Conservation (phyloP, 1,140 invertebrate genomes). For the Berghia stephanieae region DNA sequence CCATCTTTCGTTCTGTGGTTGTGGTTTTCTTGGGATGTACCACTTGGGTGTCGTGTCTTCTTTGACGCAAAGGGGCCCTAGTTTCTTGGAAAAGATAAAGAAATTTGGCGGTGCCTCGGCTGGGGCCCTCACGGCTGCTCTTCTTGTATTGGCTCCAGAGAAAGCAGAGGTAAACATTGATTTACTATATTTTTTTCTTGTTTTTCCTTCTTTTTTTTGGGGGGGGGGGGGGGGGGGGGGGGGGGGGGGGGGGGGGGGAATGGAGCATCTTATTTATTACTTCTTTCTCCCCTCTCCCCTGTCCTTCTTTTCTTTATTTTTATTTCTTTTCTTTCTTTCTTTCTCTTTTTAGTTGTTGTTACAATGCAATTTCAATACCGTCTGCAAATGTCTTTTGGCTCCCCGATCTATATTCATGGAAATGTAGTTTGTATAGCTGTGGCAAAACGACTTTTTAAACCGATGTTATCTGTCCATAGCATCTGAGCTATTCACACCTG, state of each 20-base stretch:
- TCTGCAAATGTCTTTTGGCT: no score
- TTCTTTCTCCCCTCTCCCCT: neutral
- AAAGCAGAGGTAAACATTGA: slow-evolving; percentile 48
- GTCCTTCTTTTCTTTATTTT: neutral
- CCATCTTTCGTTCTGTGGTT: slow-evolving; percentile 58
- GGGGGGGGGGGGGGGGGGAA: neutral
- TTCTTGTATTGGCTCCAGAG: slow-evolving; percentile 46
- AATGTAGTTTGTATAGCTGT: no score
- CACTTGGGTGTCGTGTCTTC: slow-evolving; percentile 55
- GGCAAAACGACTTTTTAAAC: no score
- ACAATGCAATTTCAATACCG: neutral
- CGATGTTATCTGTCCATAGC: no score
- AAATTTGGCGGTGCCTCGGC: slow-evolving; percentile 56
- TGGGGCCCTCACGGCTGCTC: slow-evolving; percentile 51
- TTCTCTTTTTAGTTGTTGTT: neutral
- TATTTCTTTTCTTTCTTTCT: slow-evolving; percentile 29
- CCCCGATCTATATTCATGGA: no score
- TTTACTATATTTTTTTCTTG: neutral
- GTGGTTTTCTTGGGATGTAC: slow-evolving; percentile 61
- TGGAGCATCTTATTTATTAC: neutral
- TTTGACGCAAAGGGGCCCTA: slow-evolving; percentile 44
- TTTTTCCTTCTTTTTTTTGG: neutral
- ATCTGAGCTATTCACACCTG: no score
- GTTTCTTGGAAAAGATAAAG: slow-evolving; percentile 46
- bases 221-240: neutral